Conservation (phyloP, 2,888 invertebrate species). For the Nymphalis urticae region DNA sequence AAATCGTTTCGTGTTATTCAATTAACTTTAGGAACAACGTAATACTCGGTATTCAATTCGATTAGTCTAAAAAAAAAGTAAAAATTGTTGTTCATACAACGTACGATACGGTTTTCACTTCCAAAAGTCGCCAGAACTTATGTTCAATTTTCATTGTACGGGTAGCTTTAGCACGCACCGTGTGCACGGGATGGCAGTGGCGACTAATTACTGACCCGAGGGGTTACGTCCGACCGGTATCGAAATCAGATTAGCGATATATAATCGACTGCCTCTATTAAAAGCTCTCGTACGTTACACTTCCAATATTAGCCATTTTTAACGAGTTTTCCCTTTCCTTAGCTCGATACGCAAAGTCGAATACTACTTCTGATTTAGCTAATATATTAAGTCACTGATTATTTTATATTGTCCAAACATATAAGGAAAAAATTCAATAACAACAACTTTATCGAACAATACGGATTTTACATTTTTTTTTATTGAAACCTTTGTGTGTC, state of each 20-base stretch:
- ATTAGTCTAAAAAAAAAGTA: constrained; percentile 11
- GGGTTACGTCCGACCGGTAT: constrained; percentile 33
- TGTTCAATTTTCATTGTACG: constrained; percentile 29
- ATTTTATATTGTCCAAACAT: too few relatives aligned
- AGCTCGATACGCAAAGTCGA: not conserved
- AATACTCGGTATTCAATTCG: constrained; percentile 11
- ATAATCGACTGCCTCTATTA: constrained; percentile 32
- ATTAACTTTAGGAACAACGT: too few relatives aligned
- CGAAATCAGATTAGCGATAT: constrained; percentile 35
- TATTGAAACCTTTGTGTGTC: too few relatives aligned
- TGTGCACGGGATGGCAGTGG: constrained; percentile 31
- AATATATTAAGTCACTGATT: not conserved
- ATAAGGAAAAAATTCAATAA: not conserved
- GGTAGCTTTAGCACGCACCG: constrained; percentile 25
- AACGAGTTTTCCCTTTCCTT: not conserved
- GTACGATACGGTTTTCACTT: constrained; percentile 16
- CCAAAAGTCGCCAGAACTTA: constrained; percentile 28
- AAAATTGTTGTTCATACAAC: not conserved
- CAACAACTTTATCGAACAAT: too few relatives aligned
- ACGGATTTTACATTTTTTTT: too few relatives aligned
- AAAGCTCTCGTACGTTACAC: constrained; percentile 9
- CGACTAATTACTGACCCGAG: constrained; percentile 36
- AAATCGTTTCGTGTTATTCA: too few relatives aligned
- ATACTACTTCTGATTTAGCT: too few relatives aligned
- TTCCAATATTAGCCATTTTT: not conserved